Evolutionary conservation across 37 sponge, comb jelly and placozoan genomes (phyloP).

Genomic region (Haliclona indistincta): DNA sequence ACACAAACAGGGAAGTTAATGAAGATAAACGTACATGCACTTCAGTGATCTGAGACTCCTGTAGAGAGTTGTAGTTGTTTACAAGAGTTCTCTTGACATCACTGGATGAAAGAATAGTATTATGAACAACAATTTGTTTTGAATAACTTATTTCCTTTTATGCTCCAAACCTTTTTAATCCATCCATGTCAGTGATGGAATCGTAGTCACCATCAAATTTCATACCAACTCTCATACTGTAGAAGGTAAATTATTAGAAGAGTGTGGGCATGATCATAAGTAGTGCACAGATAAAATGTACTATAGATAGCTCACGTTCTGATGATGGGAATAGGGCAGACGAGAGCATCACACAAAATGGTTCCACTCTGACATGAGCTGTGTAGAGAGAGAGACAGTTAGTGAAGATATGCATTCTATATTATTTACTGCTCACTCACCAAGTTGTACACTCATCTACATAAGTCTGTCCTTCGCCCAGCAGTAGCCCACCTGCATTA

Average conservation of each 20-base stretch:
- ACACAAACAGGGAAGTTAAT: background rate
- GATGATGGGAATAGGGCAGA: background rate
- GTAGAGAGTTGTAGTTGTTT: background rate
- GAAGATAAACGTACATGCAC: conserved; percentile 5
- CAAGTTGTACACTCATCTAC: conserved; percentile 22
- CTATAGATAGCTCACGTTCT: background rate
- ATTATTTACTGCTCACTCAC: background rate
- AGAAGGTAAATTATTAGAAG: background rate
- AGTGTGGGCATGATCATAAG: background rate
- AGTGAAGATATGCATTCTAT: background rate
- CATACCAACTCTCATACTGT: background rate
- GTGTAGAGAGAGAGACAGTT: background rate
- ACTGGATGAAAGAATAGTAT: background rate
- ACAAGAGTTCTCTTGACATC: conserved; percentile 16
- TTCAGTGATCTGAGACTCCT: conserved; percentile 18
- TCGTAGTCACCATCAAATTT: conserved; percentile 6
- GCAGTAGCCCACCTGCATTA: too few relatives aligned
- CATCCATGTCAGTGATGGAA: background rate
- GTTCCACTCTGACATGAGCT: conserved; percentile 6
- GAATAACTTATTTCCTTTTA: background rate
- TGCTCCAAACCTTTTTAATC: background rate
- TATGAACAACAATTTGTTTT: conserved; percentile 3
- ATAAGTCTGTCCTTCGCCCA: background rate
- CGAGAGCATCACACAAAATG: background rate
- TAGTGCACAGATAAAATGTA: background rate